Percentiles rank a stretch among this genome's conserved stretches.
Conservation (phyloP, 2,113 vertebrate species). For the Protobothrops mucrosquamatus region DNA sequence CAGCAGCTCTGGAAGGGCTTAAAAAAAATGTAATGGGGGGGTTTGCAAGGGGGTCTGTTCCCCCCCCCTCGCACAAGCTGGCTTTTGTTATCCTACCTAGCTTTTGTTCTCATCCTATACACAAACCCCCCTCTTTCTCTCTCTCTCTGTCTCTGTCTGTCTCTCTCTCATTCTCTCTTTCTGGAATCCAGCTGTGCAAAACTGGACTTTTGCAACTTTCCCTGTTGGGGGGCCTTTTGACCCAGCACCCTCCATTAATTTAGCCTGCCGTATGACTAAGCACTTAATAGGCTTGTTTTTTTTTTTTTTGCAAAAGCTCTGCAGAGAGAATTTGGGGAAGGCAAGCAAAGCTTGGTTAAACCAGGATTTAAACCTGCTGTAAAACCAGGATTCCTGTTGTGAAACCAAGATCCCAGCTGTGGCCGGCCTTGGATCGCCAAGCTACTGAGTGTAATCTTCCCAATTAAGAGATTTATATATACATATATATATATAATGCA, state of each 20-base stretch:
- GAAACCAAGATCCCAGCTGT: too few relatives aligned
- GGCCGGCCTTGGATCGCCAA: not conserved
- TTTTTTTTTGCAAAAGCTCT: not conserved
- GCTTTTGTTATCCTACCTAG: too few relatives aligned
- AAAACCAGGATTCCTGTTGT: too few relatives aligned
- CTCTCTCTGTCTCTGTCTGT: not conserved
- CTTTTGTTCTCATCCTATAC: not conserved
- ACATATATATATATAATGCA: too few relatives aligned
- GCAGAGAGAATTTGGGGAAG: not conserved
- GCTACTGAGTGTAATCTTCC: not conserved
- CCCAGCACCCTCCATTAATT: not conserved
- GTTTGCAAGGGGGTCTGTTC: not conserved
- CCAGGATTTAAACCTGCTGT: not conserved
- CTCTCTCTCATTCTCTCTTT: not conserved
- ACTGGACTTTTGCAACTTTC: not conserved
- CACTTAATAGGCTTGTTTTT: slow-evolving; percentile 9
- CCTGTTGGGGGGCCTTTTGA: not conserved
- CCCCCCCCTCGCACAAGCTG: not conserved
- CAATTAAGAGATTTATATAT: not conserved
- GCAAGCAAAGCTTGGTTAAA: not conserved
- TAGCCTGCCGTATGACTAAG: not conserved
- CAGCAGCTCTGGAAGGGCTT: not conserved
- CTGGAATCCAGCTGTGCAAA: not conserved
- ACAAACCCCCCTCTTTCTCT: not conserved
- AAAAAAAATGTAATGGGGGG: not conserved